A percentile compares a stretch with the other conserved stretches of the same genome.
Evolutionary conservation across 2,113 vertebrate genomes (phyloP).

Genomic region (Albula glossodonta): DNA sequence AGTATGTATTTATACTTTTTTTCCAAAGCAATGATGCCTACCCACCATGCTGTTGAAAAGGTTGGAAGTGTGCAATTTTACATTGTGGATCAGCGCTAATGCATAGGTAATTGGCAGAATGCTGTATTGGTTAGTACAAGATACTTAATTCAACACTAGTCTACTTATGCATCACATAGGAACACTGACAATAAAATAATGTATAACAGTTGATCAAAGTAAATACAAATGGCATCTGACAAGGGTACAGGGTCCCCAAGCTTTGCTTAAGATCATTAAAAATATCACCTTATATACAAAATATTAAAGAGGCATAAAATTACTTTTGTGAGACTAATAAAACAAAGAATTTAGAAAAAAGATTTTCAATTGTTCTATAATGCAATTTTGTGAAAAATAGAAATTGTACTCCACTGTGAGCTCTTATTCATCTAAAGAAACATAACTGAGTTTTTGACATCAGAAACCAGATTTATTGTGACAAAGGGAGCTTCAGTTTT

Average conservation of each 20-base stretch:
- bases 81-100: background rate
- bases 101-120: conserved; percentile 5
- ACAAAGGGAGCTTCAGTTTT: background rate
- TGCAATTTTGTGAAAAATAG: background rate
- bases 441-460: background rate
- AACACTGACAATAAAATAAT: conserved; percentile 4
- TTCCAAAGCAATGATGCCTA: background rate
- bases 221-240: conserved; percentile 6
- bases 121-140: conserved; percentile 14
- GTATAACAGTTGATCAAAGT: background rate
- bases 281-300: conserved; percentile 27
- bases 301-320: conserved; percentile 16
- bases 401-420: background rate
- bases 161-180: background rate
- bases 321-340: background rate
- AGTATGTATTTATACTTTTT: background rate
- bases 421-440: background rate
- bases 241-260: conserved; percentile 9
- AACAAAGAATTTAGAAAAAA: background rate
- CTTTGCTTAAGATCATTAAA: conserved; percentile 16
- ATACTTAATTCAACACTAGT: background rate
- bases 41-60: background rate
- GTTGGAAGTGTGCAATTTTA: background rate
- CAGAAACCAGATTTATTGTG: background rate
- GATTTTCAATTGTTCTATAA: background rate